Evolutionary conservation across 2,797 vertebrate genomes (phyloP).

Genomic region (Hozukius guyotensis): DNA sequence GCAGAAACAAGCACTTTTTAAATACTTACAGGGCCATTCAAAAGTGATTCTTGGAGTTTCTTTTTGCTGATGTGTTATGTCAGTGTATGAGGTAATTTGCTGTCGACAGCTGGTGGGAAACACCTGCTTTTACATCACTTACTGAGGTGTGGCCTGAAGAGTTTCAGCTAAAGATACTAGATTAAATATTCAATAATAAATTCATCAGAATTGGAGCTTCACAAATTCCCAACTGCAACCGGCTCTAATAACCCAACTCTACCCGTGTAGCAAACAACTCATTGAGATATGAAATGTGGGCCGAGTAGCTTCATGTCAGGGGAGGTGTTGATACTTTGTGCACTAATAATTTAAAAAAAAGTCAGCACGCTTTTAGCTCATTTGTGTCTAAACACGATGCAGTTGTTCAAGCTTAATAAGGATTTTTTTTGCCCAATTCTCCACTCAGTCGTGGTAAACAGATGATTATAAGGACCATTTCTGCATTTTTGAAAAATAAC

Average conservation of each 20-base stretch:
- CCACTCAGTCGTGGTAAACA: conserved; percentile 12
- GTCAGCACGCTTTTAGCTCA: conserved; percentile 7
- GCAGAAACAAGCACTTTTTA: conserved; percentile 33
- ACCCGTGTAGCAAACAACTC: neutral
- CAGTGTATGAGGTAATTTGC: neutral
- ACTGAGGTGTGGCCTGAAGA: neutral
- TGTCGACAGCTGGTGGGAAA: conserved; percentile 1
- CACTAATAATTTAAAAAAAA: conserved; percentile 13
- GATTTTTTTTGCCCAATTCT: neutral
- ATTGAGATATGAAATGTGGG: conserved; percentile 17
- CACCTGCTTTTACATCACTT: neutral
- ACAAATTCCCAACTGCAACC: neutral
- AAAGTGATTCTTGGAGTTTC: neutral
- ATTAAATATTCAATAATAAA: neutral
- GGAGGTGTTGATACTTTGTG: conserved; percentile 24
- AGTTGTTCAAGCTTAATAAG: neutral
- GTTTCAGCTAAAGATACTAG: neutral
- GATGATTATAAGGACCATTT: conserved; percentile 21
- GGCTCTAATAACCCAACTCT: neutral
- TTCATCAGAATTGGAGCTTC: neutral
- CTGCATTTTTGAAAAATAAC: conserved; percentile 29
- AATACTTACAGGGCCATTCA: conserved; percentile 7
- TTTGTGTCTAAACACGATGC: conserved; percentile 11
- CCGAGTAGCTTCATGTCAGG: neutral
- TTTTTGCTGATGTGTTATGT: neutral